A percentile compares a stretch with the other conserved stretches of the same genome.
Evolutionary conservation across 2,113 vertebrate species (phyloP).

Genomic region (Romanogobio albipinnatus): DNA sequence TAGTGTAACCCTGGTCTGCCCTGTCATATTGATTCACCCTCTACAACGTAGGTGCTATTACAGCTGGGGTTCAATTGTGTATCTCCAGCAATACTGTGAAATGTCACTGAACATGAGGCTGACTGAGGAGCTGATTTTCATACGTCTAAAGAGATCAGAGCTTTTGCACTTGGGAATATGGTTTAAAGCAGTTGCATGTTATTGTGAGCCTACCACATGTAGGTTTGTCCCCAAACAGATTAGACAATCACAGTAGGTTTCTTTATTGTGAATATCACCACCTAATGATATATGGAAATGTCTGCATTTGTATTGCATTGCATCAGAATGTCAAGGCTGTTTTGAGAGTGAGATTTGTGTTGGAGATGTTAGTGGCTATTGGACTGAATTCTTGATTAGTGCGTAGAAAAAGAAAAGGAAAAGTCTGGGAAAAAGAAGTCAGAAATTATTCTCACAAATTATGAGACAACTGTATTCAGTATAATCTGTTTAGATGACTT

Average conservation of each 20-base stretch:
- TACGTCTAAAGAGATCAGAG: slow-evolving; percentile 72
- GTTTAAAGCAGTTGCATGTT: slow-evolving; percentile 6
- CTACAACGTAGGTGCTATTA: slow-evolving; percentile 28
- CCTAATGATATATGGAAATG: slow-evolving; percentile 41
- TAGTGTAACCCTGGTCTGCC: slow-evolving; percentile 19
- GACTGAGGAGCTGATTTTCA: slow-evolving; percentile 65
- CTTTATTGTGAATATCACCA: slow-evolving; percentile 42
- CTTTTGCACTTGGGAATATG: slow-evolving; percentile 20
- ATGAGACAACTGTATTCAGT: neutral
- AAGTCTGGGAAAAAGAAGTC: slow-evolving; percentile 10
- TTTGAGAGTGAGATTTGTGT: neutral
- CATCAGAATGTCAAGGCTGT: neutral
- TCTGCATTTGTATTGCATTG: neutral
- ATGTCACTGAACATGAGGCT: slow-evolving; percentile 75
- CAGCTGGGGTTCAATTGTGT: slow-evolving; percentile 48
- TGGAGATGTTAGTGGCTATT: neutral
- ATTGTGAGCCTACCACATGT: slow-evolving; percentile 5
- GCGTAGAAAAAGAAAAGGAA: neutral
- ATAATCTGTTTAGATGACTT: slow-evolving; percentile 13
- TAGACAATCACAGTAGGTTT: slow-evolving; percentile 10
- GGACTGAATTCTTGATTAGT: slow-evolving; percentile 10
- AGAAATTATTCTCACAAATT: neutral
- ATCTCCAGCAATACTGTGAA: slow-evolving; percentile 65
- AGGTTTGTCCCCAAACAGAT: neutral
- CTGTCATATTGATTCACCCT: slow-evolving; percentile 44